phyloP scores from a whole-genome alignment of 2,113 vertebrate genomes.

The Mus musculus region DNA sequence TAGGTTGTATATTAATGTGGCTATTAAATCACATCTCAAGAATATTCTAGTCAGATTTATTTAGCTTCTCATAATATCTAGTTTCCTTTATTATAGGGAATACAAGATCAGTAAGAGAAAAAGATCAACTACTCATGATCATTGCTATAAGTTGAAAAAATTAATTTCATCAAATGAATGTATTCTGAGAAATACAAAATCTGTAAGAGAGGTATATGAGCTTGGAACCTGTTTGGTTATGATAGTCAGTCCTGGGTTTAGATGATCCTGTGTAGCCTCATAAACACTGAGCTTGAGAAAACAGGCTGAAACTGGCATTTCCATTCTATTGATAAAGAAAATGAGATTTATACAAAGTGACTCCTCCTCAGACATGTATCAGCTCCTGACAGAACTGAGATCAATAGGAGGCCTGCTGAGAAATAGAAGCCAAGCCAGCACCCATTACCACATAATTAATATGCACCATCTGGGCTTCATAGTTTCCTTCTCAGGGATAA shows the following conservation, averaged over 20 bases:
- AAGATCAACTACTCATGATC: background rate
- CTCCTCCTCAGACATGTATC: background rate
- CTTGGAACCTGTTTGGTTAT: background rate
- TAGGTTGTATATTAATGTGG: background rate
- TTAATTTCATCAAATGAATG: background rate
- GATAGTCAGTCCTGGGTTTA: background rate
- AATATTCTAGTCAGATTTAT: background rate
- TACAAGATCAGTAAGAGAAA: background rate
- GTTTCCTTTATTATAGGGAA: background rate
- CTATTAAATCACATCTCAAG: background rate
- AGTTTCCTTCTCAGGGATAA: conserved; percentile 35
- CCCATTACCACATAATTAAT: conserved; percentile 42
- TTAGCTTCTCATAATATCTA: background rate
- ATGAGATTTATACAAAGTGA: background rate
- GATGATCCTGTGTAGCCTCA: background rate
- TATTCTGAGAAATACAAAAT: background rate
- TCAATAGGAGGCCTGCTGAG: conserved; percentile 24
- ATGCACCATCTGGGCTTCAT: conserved; percentile 37
- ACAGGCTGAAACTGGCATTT: background rate
- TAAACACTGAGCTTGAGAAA: background rate
- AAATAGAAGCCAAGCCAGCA: background rate
- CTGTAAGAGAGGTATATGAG: background rate
- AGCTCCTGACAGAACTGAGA: conserved; percentile 1
- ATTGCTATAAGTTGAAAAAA: background rate
- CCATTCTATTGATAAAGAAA: background rate